Evolutionary conservation across 2,113 vertebrate genomes (phyloP), one percentile per base, ranked within the genome.

Genomic region (Centropristis striata): DNA sequence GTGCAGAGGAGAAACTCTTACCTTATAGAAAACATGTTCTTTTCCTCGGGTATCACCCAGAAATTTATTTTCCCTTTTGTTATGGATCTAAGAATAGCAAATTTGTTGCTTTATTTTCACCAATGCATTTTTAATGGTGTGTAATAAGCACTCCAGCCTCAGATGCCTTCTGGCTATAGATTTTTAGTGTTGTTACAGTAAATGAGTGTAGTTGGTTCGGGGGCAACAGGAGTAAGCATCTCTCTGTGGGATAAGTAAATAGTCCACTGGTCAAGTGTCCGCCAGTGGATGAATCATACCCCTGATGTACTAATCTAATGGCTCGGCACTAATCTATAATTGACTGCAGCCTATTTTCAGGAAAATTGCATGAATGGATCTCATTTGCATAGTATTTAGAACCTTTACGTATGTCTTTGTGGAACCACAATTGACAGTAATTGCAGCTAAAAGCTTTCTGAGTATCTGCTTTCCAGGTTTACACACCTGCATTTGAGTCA

Each of bases 291-390:
- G 74, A 89, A 65, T 88, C 81, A 78, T 27, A 15, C 14, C 39
- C 10, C 39, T 41, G 28, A 50, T 73, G 75, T 36, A 36, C 44
- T 60, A 54, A 69, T 78, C 28, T 87, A 91, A 90, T 88, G 83
- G 74, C 54, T 81, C 58, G 44, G 76, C 72, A 71, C 80, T 91
- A 81, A 90, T 84, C 65, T 64, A 32, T 90, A 83, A 89, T 80
- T 72, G 74, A 68, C 67, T 64, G 32, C 15, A 14, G 36, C 77
- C 79, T 84, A 75, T 75, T 84, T 80, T 74, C 28, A 63, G 60
- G 78, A 32, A 72, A 68, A 42, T 15, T 0, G 25, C 37, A 25
- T 63, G 37, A 80, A 79, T 74, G 21, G 42, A 39, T 46, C 50
- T 71, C 37, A 81, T 85, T 71, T 71, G 59, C 71, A 54, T 49